Percentiles rank a stretch among this genome's conserved stretches.
Conservation (phyloP, 2,888 invertebrate species). For the Phyllotreta cruciferae region DNA sequence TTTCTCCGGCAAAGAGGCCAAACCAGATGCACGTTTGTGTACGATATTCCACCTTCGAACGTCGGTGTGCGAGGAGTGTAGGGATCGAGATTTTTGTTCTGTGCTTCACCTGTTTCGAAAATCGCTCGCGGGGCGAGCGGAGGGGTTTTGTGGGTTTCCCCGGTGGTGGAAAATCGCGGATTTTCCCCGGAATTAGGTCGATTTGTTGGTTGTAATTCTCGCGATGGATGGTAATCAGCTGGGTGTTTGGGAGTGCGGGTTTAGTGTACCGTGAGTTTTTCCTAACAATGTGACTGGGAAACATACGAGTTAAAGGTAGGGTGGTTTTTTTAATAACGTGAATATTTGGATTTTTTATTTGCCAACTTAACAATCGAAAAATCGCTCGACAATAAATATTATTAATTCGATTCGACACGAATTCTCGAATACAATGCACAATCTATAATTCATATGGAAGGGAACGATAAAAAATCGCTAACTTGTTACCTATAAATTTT, state of each 20-base stretch:
- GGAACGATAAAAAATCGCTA: slow-evolving; percentile 43
- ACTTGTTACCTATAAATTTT: slow-evolving; percentile 51
- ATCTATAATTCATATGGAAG: slow-evolving; percentile 58
- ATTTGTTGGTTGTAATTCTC: too few relatives aligned
- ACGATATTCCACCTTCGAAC: slow-evolving; percentile 28
- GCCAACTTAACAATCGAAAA: too few relatives aligned
- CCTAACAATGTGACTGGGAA: slow-evolving; percentile 4
- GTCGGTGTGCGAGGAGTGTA: not conserved
- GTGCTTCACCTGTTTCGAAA: slow-evolving; percentile 34
- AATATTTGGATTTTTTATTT: too few relatives aligned
- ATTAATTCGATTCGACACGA: slow-evolving; percentile 44
- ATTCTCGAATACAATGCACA: slow-evolving; percentile 57
- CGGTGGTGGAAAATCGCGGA: too few relatives aligned
- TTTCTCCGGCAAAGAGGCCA: slow-evolving; percentile 26
- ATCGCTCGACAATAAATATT: too few relatives aligned
- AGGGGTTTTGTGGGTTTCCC: slow-evolving; percentile 5
- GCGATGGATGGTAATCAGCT: slow-evolving; percentile 11
- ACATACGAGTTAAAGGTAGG: slow-evolving; percentile 14
- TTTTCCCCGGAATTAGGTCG: too few relatives aligned
- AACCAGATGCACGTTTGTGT: slow-evolving; percentile 34
- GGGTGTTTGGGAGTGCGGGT: slow-evolving; percentile 22
- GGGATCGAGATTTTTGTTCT: too few relatives aligned
- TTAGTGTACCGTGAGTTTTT: slow-evolving; percentile 20
- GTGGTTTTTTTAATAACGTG: not conserved
- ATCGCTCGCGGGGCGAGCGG: slow-evolving; percentile 5